Conservation (phyloP, 2,888 invertebrate species). For the Stramonita haemastoma region DNA sequence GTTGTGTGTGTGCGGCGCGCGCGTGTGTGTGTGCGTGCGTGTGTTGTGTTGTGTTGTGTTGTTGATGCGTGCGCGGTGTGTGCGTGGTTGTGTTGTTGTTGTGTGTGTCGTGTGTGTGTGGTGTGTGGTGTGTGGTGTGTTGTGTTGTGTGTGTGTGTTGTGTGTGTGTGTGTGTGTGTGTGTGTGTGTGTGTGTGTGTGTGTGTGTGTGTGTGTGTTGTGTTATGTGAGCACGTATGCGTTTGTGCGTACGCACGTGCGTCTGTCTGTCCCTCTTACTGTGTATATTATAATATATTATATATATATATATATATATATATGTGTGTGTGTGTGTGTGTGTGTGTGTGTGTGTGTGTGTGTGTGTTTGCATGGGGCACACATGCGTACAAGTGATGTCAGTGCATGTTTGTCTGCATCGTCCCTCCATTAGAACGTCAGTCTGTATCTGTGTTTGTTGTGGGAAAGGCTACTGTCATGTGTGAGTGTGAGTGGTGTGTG, state of each 20-base stretch:
- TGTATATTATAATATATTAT: too few relatives aligned
- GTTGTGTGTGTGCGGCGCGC: not conserved
- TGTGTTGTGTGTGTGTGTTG: not conserved
- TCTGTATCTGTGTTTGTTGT: not conserved
- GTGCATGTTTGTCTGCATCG: not conserved
- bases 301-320: too few relatives aligned
- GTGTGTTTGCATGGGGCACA: not conserved
- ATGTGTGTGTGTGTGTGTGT: not conserved
- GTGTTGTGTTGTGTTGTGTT: not conserved
- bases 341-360: not conserved
- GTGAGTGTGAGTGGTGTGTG: not conserved
- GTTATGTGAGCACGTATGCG: not conserved
- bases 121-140: too few relatives aligned
- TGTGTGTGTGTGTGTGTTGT: constrained; percentile 22
- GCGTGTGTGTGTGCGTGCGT: not conserved
- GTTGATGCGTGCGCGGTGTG: not conserved
- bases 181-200: constrained; percentile 28
- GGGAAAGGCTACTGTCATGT: not conserved
- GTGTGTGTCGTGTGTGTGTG: not conserved
- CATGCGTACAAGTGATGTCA: not conserved
- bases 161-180: constrained; percentile 3
- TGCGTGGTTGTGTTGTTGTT: not conserved
- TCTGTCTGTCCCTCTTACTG: too few relatives aligned
- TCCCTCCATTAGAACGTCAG: not conserved
- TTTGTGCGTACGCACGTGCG: too few relatives aligned